phyloP scores from a whole-genome alignment of 92 coral and sea anemone species.

The Chrysogorgia sp. region DNA sequence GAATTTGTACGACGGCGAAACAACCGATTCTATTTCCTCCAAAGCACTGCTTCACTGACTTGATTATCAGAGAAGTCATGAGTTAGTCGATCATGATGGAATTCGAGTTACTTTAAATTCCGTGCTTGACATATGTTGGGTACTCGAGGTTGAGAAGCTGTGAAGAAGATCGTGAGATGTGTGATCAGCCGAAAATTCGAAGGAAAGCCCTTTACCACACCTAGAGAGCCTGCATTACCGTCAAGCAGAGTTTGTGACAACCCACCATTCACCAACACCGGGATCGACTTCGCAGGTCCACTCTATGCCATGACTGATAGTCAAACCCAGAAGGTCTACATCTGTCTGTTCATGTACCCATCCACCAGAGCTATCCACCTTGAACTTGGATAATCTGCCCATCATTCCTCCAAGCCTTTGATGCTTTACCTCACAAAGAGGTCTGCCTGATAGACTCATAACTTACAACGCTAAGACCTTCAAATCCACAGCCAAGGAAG shows the following conservation, averaged over 20 bases:
- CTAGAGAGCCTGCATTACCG: too few species aligned
- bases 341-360: constrained; percentile 12
- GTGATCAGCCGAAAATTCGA: too few species aligned
- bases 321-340: constrained; percentile 14
- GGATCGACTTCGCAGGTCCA: constrained; percentile 56
- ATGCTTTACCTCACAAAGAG: constrained; percentile 36
- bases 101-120: constrained; percentile 2
- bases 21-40: too few species aligned
- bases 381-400: constrained; percentile 1
- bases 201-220: too few species aligned
- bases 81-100: constrained; percentile 14
- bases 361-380: too few species aligned
- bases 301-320: constrained; percentile 41
- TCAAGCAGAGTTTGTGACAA: too few species aligned
- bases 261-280: constrained; percentile 53
- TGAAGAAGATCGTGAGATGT: constrained; percentile 22
- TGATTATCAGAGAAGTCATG: constrained; percentile 23
- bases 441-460: neutral
- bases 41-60: too few species aligned
- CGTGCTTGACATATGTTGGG: neutral
- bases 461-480: constrained; percentile 36
- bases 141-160: too few species aligned
- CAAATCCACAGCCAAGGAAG: constrained; percentile 36
- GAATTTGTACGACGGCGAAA: neutral
- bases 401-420: constrained; percentile 41